Base-by-base conservation (phyloP, 2,888 invertebrate genomes). In the Nomada fabriciana region DNA sequence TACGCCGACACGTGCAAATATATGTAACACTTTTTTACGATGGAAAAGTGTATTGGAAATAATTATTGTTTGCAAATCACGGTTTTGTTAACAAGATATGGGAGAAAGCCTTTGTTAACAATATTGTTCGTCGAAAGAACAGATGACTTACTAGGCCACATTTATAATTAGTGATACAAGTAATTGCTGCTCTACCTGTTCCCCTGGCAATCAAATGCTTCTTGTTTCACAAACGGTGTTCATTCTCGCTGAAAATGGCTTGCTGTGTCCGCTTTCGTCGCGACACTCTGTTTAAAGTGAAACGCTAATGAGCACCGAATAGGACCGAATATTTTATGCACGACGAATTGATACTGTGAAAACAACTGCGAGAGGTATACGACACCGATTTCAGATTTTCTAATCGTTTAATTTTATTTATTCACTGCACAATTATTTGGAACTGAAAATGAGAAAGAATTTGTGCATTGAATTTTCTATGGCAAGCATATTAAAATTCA, bases 211-310 rank as follows among this genome's bases (percentile, higher is more conserved):
- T 64, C 29, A 53, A 71, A 42, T 52, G 68, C 64, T 74, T 80
- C 84, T 80, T 74, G 74, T 50, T 18, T 43, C 36, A 43, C 55
- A 55, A 78, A 59, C 61, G 59, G 65, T 69, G 64, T 43, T 83
- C 75, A 53, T 76, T 83, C 69, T 63, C 47, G n/a, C 36, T 9
- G 72, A 43, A 83, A 85, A 80, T 85, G 64, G 85, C 74, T 83
- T 76, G 75, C 69, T 65, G 68, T 72, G 64, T 73, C 57, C 79
- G 43, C 55, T 52, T 73, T 76, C 80, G 43, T 42, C 60, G 36
- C 50, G 59, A 67, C 55, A 13, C 52, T n/a, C 36, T 67, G 29
- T 71, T 67, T 71, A 75, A 67, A 70, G 43, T 13, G 59, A 71
- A 53, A 80, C 70, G 71, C 72, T 80, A 82, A 82, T 63, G 80